Evolutionary conservation across 2,888 invertebrate genomes (phyloP), one percentile per base, ranked within the genome.

Genomic region (Rugalucina vietnamica): DNA sequence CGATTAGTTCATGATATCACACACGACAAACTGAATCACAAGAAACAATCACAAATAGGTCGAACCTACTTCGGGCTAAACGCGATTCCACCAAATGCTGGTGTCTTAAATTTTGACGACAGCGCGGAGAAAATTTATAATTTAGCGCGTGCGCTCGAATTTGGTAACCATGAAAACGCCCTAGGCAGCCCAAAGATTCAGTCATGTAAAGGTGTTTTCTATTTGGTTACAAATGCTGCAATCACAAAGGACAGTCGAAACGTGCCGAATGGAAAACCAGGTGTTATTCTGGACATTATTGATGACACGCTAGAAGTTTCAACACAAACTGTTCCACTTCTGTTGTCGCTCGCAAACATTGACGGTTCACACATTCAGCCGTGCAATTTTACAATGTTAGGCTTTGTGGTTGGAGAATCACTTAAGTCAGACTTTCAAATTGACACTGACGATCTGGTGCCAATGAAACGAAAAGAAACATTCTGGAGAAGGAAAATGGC

Each of bases 101-200:
- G 91, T 8, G 86, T 91, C 2, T 72, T 91, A 18, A 75, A 75
- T 37, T 90, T 90, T 36, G 54, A 80, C 14, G 49, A 80, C 21
- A 65, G 77, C 24, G 49, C 79, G 14, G 69, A 76, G 21, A 71
- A 65, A 10, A 82, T 89, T 21, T 89, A 87, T 54, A 88, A 91
- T 69, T 70, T 88, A n/a, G 89, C 87, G 24, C 79, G 90, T 29
- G 87, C 85, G 21, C 80, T 91, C 2, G 89, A 90, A 75, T 89
- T 89, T 34, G 90, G 91, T n/a, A 84, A 87, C 65, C 87, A 90
- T 78, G 90, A 90, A 32, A 91, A 91, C 39, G 82, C 88, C 29
- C 78, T 90, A 1, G 90, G 90, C n/a, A 88, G 89, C 79, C 89
- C 91, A 24, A 91, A 91, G 73, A 77, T 90, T 14, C 69, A 82